phyloP scores from a whole-genome alignment of 2,797 vertebrate species.

The Rhincodon typus region DNA sequence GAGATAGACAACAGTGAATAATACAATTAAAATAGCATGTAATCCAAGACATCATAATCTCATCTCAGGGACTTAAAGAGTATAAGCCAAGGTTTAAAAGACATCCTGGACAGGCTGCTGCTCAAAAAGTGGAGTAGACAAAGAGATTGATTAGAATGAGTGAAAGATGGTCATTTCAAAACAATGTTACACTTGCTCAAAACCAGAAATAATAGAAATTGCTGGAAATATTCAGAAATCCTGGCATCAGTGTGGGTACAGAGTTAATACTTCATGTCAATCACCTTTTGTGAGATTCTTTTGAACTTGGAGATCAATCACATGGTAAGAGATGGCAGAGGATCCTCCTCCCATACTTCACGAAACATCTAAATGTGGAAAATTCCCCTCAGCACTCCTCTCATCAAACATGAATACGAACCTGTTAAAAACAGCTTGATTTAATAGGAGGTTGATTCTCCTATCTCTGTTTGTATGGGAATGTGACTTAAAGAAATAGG shows the following conservation, averaged over 20 bases:
- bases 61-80: neutral
- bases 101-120: neutral
- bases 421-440: neutral
- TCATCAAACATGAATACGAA: neutral
- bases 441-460: neutral
- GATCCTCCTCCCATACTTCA: neutral
- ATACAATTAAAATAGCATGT: neutral
- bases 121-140: no score
- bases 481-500: neutral
- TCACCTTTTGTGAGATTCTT: neutral
- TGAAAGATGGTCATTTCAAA: neutral
- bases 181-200: no score
- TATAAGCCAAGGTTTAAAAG: neutral
- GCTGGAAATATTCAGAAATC: no score
- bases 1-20: neutral
- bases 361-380: neutral
- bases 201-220: no score
- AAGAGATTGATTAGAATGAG: neutral
- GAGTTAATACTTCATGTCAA: no score
- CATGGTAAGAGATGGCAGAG: no score
- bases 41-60: neutral
- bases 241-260: no score
- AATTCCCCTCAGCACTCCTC: neutral
- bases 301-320: neutral
- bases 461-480: neutral